A percentile compares a stretch with the other conserved stretches of the same genome.
Evolutionary conservation across 2,113 vertebrate species (phyloP).

Genomic region (Aythya baeri): DNA sequence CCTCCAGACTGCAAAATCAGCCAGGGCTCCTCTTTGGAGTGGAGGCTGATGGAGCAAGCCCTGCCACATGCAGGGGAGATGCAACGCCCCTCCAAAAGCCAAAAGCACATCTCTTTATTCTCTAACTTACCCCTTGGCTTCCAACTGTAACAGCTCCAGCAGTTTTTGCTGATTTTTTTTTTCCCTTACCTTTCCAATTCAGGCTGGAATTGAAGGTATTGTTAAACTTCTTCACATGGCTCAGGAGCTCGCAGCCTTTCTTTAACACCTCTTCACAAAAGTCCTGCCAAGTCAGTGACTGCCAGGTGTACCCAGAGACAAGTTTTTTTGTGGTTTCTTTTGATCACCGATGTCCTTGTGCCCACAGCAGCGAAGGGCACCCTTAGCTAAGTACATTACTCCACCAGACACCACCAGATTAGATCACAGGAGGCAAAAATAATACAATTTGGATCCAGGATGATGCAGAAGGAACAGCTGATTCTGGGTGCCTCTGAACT

Average conservation of each 20-base stretch:
- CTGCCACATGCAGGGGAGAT: rapidly evolving
- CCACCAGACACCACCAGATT: not conserved
- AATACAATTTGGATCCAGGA: slow-evolving; percentile 41
- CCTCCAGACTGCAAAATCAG: not conserved
- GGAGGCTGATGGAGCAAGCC: not conserved
- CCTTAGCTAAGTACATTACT: not conserved
- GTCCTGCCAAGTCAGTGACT: not conserved
- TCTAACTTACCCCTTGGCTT: not conserved
- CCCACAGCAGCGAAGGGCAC: not conserved
- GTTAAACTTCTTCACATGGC: not conserved
- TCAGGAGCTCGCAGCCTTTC: slow-evolving; percentile 10
- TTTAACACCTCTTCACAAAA: not conserved
- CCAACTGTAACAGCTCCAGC: not conserved
- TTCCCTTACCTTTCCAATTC: not conserved
- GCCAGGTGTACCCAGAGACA: not conserved
- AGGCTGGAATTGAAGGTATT: not conserved
- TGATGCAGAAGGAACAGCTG: slow-evolving; percentile 37
- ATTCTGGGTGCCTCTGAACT: not conserved
- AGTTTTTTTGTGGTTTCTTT: not conserved
- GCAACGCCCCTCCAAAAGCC: not conserved
- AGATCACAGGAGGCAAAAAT: slow-evolving; percentile 24
- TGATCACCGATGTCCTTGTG: not conserved
- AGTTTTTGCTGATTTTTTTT: not conserved
- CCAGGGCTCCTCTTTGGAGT: not conserved
- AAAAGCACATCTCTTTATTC: not conserved